Percentiles rank a stretch among this genome's conserved stretches.
These are phyloP conservation scores for Drosophila fungiperda DNA, from an alignment of 2,888 invertebrate species.

Conservation along the genomic window DNA sequence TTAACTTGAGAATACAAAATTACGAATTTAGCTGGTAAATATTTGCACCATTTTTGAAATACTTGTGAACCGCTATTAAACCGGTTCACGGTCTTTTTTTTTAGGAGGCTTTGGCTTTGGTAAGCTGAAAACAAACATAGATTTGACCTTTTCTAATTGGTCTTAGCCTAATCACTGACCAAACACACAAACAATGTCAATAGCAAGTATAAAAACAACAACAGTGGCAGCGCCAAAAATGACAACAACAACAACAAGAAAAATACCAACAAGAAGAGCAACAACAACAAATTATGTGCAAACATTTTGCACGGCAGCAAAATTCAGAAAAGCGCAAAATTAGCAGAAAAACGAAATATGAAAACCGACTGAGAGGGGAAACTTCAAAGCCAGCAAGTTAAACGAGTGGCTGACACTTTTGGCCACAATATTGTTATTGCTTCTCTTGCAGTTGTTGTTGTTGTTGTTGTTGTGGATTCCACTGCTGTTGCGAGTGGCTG, in stretches of 20 bases:
- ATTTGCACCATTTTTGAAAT: background rate
- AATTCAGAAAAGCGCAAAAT: slow-evolving; percentile 55
- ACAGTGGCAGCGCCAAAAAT: background rate
- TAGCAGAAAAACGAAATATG: slow-evolving; percentile 36
- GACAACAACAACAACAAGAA: background rate
- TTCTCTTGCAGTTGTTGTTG: slow-evolving; percentile 6
- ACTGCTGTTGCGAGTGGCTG: slow-evolving; percentile 46
- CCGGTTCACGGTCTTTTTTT: background rate
- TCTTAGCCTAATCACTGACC: slow-evolving; percentile 33
- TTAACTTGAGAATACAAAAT: background rate
- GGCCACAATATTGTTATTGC: slow-evolving; percentile 29
- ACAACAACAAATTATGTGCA: slow-evolving; percentile 21
- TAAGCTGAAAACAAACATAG: slow-evolving; percentile 29
- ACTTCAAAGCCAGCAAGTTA: slow-evolving; percentile 61
- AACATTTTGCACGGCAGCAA: slow-evolving; percentile 40
- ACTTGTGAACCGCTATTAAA: background rate
- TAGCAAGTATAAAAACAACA: background rate
- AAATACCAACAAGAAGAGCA: slow-evolving; percentile 3
- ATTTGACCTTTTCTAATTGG: slow-evolving; percentile 42
- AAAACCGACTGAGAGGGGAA: slow-evolving; percentile 23
- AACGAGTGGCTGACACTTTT: slow-evolving; percentile 50
- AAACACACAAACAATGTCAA: slow-evolving; percentile 14
- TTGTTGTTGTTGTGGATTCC: slow-evolving; percentile 25
- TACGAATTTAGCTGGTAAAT: background rate
- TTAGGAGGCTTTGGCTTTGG: slow-evolving; percentile 6